Percentiles rank a stretch among this genome's conserved stretches.
These are phyloP conservation scores for Aulostomus chinensis DNA, from an alignment of 2,797 vertebrate species.

Conservation along the genomic window DNA sequence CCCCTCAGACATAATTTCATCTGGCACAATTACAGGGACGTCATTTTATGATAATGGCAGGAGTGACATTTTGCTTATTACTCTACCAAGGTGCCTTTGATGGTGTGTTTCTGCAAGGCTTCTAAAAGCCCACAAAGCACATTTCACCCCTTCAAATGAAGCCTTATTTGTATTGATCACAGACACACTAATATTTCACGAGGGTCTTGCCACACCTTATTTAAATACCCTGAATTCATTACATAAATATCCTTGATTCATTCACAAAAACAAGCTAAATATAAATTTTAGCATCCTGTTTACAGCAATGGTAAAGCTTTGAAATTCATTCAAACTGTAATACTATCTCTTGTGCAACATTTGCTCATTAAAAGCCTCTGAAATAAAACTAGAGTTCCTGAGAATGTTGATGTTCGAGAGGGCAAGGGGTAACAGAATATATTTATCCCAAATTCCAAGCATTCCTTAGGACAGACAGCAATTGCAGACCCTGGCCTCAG, in stretches of 20 bases:
- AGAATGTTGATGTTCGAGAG: neutral
- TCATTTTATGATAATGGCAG: constrained; percentile 58
- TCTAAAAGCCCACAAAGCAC: constrained; percentile 24
- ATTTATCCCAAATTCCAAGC: constrained; percentile 66
- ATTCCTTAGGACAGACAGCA: constrained; percentile 65
- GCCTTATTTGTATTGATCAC: constrained; percentile 46
- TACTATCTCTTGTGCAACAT: too few relatives aligned
- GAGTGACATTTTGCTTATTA: constrained; percentile 60
- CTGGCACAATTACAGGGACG: constrained; percentile 53
- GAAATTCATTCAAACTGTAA: constrained; percentile 12
- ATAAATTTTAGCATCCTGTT: constrained; percentile 24
- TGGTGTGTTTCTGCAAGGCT: constrained; percentile 16
- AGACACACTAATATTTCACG: constrained; percentile 26
- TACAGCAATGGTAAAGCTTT: constrained; percentile 3
- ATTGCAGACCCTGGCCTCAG: constrained; percentile 30
- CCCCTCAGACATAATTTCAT: constrained; percentile 49
- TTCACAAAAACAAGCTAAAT: constrained; percentile 30
- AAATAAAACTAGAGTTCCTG: constrained; percentile 21
- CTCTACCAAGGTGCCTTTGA: constrained; percentile 59
- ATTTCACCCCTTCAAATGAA: constrained; percentile 27
- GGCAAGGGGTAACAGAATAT: constrained; percentile 38
- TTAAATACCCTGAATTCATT: constrained; percentile 38
- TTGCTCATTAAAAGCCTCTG: constrained; percentile 23
- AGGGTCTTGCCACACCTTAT: constrained; percentile 31
- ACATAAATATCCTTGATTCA: constrained; percentile 15